Evolutionary conservation across 2,113 vertebrate species (phyloP), one percentile per base, ranked within the genome.

Genomic region (Centropus unirufus): DNA sequence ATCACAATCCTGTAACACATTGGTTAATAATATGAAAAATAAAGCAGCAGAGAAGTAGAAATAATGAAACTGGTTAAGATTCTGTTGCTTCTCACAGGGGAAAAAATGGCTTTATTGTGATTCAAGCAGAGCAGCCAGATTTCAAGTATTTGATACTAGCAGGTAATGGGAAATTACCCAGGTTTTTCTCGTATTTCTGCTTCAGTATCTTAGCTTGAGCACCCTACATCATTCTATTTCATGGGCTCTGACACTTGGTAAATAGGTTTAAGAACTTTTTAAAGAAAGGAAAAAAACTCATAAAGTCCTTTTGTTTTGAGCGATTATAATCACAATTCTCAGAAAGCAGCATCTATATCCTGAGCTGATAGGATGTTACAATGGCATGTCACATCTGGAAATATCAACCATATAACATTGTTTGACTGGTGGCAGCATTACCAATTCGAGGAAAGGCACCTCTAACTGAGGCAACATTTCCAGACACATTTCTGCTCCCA

Each of bases 121-220:
- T 97, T 95, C 94, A 90, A 91, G 66, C 54, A 89, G 74, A 87
- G 72, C 55, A 95, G 85, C 79, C 94, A 94, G 95, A 94, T 95
- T 95, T 95, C 90, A 88, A 94, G 82, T 90, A 83, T 91, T 92
- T 94, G 87, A 91, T 95, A 93, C 81, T 91, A 95, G 83, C 66
- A 94, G 85, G 95, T 95, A 95, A 95, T 96, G 63, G 92, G 93
- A 96, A 96, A 96, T 96, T 94, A 96, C 88, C 89, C 63, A 90
- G 81, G 54, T 82, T 95, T 97, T 94, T 89, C 87, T 81, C 11
- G 6, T 94, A 86, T 96, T 96, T 96, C 77, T 93, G 52, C 91
- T 96, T 68, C 54, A 79, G 89, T 74, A 78, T 95, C 79, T 96
- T 95, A 94, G 93, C 90, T 72, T 94, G 85, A 94, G 83, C 52